phyloP scores from a whole-genome alignment of 1,140 invertebrate species.

The Calephelis nemesis region DNA sequence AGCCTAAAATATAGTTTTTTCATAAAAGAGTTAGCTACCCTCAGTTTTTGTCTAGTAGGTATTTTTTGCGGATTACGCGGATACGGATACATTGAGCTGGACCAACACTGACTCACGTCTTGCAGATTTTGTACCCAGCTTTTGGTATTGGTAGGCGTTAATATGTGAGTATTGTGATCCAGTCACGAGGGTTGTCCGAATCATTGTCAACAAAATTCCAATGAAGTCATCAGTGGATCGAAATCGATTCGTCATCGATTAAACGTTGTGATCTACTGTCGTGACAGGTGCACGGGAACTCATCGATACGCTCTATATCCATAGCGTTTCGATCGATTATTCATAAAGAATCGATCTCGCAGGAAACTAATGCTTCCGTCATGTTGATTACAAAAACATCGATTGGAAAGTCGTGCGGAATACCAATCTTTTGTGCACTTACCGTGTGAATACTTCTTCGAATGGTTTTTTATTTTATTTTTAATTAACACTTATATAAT shows the following conservation, averaged over 20 bases:
- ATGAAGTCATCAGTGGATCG: constrained; percentile 63
- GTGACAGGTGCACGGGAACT: constrained; percentile 60
- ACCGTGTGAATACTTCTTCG: constrained; percentile 27
- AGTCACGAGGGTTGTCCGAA: not conserved
- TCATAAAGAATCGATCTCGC: constrained; percentile 49
- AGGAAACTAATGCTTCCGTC: constrained; percentile 37
- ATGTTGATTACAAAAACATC: constrained; percentile 61
- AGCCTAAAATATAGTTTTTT: too few relatives aligned
- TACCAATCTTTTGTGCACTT: constrained; percentile 29
- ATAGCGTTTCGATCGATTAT: constrained; percentile 57
- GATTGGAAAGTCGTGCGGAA: constrained; percentile 64
- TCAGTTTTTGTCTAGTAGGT: too few relatives aligned
- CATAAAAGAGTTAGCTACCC: too few relatives aligned
- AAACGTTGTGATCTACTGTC: constrained; percentile 68
- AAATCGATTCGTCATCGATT: constrained; percentile 71
- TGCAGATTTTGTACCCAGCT: too few relatives aligned
- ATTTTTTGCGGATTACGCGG: too few relatives aligned
- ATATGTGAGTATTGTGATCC: not conserved
- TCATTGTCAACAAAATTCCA: constrained; percentile 54
- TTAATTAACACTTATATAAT: not conserved
- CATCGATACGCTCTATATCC: constrained; percentile 54
- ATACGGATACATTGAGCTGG: too few relatives aligned
- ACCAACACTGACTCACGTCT: too few relatives aligned
- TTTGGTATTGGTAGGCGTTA: too few relatives aligned
- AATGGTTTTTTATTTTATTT: constrained; percentile 9